These are phyloP conservation scores for Aleadryas rufinucha DNA, from an alignment of 2,113 vertebrate genomes.

Conservation along the genomic window DNA sequence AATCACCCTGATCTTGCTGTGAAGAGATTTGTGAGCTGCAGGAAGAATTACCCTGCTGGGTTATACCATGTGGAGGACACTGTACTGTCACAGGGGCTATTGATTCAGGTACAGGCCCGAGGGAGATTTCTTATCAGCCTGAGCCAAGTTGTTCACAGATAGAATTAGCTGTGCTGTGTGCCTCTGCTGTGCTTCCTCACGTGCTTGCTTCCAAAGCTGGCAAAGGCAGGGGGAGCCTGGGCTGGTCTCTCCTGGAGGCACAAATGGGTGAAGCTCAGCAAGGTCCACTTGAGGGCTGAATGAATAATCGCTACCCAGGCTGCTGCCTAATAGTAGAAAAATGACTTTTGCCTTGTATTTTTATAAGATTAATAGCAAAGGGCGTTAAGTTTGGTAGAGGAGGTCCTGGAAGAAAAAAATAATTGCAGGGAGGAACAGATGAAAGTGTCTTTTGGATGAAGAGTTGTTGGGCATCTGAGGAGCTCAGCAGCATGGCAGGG, in stretches of 20 bases:
- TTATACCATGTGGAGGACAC: accelerated
- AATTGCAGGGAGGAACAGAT: background rate
- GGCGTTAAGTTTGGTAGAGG: background rate
- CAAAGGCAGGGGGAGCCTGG: background rate
- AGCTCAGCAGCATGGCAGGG: background rate
- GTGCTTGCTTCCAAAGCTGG: background rate
- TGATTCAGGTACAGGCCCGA: background rate
- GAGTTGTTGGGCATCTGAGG: background rate
- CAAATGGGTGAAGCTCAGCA: background rate
- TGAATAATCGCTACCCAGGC: background rate
- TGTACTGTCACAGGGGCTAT: accelerated
- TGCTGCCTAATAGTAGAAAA: background rate
- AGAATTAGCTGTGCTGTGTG: background rate
- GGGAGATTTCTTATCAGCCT: accelerated
- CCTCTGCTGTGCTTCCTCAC: background rate
- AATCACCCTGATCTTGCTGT: background rate
- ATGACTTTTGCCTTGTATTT: accelerated
- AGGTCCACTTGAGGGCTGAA: background rate
- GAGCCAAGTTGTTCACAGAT: background rate
- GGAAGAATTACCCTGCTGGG: background rate
- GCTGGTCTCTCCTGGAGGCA: background rate
- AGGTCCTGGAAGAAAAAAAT: background rate
- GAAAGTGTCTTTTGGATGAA: background rate
- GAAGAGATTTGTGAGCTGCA: background rate
- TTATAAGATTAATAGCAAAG: background rate